These are phyloP conservation scores for Moxostoma hubbsi DNA, from an alignment of 2,797 vertebrate species.

Conservation along the genomic window DNA sequence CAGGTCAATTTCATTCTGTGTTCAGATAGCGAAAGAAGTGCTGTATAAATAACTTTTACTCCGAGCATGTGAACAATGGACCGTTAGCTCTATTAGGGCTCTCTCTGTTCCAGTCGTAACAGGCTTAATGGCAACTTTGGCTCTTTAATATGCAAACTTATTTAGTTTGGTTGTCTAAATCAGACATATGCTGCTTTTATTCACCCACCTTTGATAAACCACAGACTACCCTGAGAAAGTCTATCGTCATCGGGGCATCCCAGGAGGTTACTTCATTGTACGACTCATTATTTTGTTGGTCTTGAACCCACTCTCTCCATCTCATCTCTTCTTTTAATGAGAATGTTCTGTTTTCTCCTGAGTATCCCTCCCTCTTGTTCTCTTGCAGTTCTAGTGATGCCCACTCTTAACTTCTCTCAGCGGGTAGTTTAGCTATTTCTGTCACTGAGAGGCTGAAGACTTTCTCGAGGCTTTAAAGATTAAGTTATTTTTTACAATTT, in stretches of 20 bases:
- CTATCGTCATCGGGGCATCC: conserved; percentile 39
- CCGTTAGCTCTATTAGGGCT: conserved; percentile 31
- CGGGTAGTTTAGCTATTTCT: conserved; percentile 33
- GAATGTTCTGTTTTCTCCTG: conserved; percentile 45
- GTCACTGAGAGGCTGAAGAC: conserved; percentile 10
- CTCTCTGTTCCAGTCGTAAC: conserved; percentile 40
- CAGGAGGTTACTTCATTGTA: conserved; percentile 41
- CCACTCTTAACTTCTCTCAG: conserved; percentile 16
- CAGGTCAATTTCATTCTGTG: conserved; percentile 39
- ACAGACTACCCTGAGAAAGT: conserved; percentile 1
- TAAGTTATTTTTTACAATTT: no score
- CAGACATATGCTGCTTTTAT: conserved; percentile 26
- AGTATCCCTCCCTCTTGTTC: conserved; percentile 53
- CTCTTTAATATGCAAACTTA: conserved; percentile 5
- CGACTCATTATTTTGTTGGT: conserved; percentile 64
- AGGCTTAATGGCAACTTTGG: conserved; percentile 26
- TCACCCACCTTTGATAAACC: conserved; percentile 35
- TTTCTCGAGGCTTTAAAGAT: not conserved
- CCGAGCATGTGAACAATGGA: conserved; percentile 38
- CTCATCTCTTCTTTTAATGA: conserved; percentile 61
- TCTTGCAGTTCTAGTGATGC: conserved; percentile 34
- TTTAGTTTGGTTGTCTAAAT: conserved; percentile 35
- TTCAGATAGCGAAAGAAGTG: conserved; percentile 31
- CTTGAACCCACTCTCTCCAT: conserved; percentile 60
- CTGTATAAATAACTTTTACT: conserved; percentile 43